A percentile compares a stretch with the other conserved stretches of the same genome.
phyloP scores from a whole-genome alignment of 2,113 vertebrate genomes.

The Hippocampus guttulatus region DNA sequence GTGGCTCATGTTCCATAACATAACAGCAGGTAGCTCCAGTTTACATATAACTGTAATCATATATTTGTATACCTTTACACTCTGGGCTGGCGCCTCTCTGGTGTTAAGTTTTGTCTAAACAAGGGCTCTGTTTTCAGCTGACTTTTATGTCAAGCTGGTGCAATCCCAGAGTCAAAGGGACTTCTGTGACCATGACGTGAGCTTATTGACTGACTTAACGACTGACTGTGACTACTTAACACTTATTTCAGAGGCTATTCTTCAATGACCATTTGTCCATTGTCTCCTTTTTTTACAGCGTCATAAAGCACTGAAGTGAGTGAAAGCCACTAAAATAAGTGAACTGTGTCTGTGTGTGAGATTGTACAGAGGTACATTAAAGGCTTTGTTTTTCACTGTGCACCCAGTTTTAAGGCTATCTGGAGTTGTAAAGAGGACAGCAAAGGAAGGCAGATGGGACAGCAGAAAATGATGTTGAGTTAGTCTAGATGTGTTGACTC shows the following conservation, averaged over 20 bases:
- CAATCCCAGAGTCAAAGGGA: background rate
- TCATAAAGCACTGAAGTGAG: conserved; percentile 64
- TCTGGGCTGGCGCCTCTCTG: background rate
- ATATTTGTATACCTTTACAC: background rate
- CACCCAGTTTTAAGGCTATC: conserved; percentile 44
- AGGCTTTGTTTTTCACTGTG: conserved; percentile 62
- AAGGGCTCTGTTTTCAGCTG: background rate
- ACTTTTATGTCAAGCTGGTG: background rate
- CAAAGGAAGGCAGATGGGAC: conserved; percentile 36
- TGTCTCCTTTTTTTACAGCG: conserved; percentile 45
- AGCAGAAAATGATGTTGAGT: conserved; percentile 44
- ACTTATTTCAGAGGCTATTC: conserved; percentile 37
- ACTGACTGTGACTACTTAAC: conserved; percentile 43
- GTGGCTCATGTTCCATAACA: background rate
- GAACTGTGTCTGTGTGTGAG: conserved; percentile 33
- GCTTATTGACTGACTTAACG: conserved; percentile 40
- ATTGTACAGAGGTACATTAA: conserved; percentile 63
- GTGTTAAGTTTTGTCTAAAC: background rate
- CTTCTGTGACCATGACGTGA: conserved; percentile 15
- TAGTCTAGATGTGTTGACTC: conserved; percentile 44
- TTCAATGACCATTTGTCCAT: conserved; percentile 72
- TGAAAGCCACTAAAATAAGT: conserved; percentile 57
- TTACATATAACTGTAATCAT: background rate
- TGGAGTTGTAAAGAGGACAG: conserved; percentile 44
- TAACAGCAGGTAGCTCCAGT: background rate